Evolutionary conservation across 2,888 invertebrate genomes (phyloP), one percentile per base, ranked within the genome.

Genomic region (Pterobdella sp.): DNA sequence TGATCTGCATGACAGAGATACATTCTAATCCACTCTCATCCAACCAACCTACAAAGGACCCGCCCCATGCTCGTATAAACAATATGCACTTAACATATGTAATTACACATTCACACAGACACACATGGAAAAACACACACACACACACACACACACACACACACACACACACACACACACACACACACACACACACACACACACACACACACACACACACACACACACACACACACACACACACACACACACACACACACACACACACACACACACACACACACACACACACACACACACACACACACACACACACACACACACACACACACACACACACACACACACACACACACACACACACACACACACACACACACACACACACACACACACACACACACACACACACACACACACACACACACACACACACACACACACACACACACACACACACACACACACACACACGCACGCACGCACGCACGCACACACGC

Each of bases 321-420:
- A 56, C 60, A 56, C 60, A 56, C 7, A 56, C 60, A 56, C 60
- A 56, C 60, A 56, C 7, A n/a, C 60, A 56, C 60, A 56, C 60
- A 56, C 60, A 56, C 60, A 56, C 60, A 56, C 60, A 56, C 60
- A 56, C 60, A 56, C 60, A 56, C 60, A 56, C 60, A 56, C 60
- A 56, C 60, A 56, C 60, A 56, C 60, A 56, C 60, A 56, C 60
- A 56, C 60, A 56, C 60, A 56, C 60, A 56, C 60, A 56, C 60
- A 56, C 60, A 56, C 60, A 56, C 60, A 56, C 60, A 56, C 60
- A 56, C 60, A 56, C 60, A 56, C 4, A 56, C 60, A 56, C 60
- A 56, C 60, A 56, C 60, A 56, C 60, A 56, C 60, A 56, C 60
- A 56, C 60, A 56, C 60, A 56, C 60, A 56, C 60, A n/a, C 60